Evolutionary conservation across 1,140 invertebrate genomes (phyloP).

Genomic region (Coenobita brevimanus): DNA sequence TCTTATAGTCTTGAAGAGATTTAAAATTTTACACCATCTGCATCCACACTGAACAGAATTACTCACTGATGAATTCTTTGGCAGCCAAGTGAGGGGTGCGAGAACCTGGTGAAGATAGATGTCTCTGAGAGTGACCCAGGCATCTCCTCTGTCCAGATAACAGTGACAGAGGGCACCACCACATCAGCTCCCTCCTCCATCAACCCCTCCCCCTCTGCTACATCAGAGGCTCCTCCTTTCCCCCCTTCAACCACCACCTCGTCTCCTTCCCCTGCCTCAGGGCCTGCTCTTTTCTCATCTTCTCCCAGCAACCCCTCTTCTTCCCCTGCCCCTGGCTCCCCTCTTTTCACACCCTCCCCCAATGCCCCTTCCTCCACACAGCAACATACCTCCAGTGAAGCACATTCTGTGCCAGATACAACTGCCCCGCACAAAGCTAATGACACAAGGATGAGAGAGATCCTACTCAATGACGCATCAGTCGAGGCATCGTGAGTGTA

Average conservation of each 20-base stretch:
- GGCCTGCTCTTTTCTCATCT: conserved; percentile 53
- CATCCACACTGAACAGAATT: neutral
- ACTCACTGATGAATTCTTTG: neutral
- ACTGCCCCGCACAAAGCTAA: conserved; percentile 71
- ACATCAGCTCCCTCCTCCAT: conserved; percentile 43
- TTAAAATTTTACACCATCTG: too few relatives aligned
- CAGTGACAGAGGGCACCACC: conserved; percentile 70
- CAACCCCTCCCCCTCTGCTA: neutral
- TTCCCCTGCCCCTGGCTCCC: too few relatives aligned
- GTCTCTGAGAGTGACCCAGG: conserved; percentile 73
- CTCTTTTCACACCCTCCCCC: conserved; percentile 26
- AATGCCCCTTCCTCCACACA: conserved; percentile 5
- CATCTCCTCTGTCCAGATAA: conserved; percentile 75
- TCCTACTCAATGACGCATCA: conserved; percentile 74
- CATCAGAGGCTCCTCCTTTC: too few relatives aligned
- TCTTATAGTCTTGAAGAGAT: too few relatives aligned
- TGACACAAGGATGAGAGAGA: conserved; percentile 75
- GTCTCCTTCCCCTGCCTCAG: conserved; percentile 30
- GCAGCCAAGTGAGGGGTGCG: conserved; percentile 55
- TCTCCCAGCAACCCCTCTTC: too few relatives aligned
- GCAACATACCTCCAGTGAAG: neutral
- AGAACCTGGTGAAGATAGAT: conserved; percentile 71
- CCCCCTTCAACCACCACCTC: conserved; percentile 32
- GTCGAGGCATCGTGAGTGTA: conserved; percentile 77
- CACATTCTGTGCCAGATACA: neutral